These are phyloP conservation scores for Sterrhoptilus dennistouni DNA, from an alignment of 2,113 vertebrate genomes.

Conservation along the genomic window DNA sequence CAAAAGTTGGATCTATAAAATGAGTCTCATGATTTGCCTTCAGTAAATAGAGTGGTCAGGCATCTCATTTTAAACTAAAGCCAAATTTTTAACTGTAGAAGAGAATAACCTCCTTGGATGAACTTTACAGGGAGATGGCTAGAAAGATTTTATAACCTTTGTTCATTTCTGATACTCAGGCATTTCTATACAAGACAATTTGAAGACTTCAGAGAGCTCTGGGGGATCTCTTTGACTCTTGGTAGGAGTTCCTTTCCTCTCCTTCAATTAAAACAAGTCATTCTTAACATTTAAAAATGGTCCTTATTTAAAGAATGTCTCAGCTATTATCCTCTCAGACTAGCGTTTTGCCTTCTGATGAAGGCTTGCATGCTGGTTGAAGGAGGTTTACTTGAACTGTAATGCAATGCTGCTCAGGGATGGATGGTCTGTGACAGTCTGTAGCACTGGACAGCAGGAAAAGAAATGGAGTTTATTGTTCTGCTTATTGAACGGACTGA, in stretches of 20 bases:
- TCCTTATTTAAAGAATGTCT: slow-evolving; percentile 45
- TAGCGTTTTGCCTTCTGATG: neutral
- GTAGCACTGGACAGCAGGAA: neutral
- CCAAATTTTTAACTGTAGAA: neutral
- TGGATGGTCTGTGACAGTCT: neutral
- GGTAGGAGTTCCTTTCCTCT: slow-evolving; percentile 38
- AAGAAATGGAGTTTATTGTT: neutral
- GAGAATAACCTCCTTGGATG: neutral
- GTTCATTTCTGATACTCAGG: neutral
- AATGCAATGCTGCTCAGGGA: neutral
- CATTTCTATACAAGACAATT: neutral
- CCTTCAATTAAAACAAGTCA: slow-evolving; percentile 53
- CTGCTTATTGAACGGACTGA: rapidly evolving
- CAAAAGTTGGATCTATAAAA: neutral
- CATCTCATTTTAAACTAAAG: neutral
- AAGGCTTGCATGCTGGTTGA: slow-evolving; percentile 23
- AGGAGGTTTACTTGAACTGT: slow-evolving; percentile 15
- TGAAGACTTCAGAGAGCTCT: neutral
- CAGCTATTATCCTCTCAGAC: slow-evolving; percentile 50
- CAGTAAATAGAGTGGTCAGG: neutral
- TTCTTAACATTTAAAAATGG: slow-evolving; percentile 50
- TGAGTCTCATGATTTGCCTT: neutral
- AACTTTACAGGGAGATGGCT: neutral
- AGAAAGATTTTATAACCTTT: neutral
- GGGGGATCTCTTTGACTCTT: slow-evolving; percentile 25